phyloP scores from a whole-genome alignment of 2,888 invertebrate genomes.

The Plebejus melissa region DNA sequence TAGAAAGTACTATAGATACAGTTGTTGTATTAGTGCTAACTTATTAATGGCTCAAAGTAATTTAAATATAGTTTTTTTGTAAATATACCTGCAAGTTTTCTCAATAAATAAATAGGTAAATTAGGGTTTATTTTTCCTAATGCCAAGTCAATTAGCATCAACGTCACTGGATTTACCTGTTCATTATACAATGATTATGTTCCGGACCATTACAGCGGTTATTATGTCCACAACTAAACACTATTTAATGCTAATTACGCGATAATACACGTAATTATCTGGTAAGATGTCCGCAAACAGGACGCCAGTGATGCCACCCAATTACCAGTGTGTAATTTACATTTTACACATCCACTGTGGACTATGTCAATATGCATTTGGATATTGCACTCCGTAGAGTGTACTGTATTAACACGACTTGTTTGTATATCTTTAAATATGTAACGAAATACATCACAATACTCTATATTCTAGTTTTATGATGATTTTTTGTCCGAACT shows the following conservation, averaged over 20 bases:
- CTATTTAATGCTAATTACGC: conserved; percentile 9
- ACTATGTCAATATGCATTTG: conserved; percentile 1
- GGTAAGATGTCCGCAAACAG: conserved; percentile 19
- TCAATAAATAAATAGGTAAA: too few species aligned
- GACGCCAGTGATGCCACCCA: conserved; percentile 4
- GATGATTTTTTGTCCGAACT: too few species aligned
- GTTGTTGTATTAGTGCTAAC: too few species aligned
- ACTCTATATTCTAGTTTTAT: too few species aligned
- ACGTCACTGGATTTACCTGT: neutral
- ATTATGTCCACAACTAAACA: conserved; percentile 17
- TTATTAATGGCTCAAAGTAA: too few species aligned
- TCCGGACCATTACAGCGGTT: neutral
- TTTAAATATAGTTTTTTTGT: too few species aligned
- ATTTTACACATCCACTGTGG: conserved; percentile 16
- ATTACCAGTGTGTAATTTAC: conserved; percentile 19
- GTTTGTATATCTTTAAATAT: neutral
- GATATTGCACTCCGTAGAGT: conserved; percentile 7
- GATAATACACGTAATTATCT: conserved; percentile 16
- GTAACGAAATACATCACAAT: neutral
- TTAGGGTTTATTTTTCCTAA: neutral
- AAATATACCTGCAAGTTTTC: too few species aligned
- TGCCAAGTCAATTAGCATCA: neutral
- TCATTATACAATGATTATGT: conserved; percentile 1
- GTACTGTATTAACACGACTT: neutral
- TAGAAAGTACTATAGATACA: neutral